Base-by-base conservation (phyloP, 2,797 vertebrate genomes). In the Vultur gryphus region DNA sequence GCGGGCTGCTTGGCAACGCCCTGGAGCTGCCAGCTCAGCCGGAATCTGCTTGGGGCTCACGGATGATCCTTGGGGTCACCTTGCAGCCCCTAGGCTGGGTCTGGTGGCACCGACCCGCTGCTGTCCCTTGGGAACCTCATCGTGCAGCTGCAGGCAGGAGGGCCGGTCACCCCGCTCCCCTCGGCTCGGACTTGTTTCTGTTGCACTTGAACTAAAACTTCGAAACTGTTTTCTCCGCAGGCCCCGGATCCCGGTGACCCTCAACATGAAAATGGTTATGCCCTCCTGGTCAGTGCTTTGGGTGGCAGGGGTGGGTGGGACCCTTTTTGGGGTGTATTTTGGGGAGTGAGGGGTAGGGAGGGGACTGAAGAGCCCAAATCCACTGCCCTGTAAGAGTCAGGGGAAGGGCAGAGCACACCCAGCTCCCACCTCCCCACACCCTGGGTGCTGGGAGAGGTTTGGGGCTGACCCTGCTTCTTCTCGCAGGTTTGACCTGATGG, bases 401-500 rank as follows among this genome's bases (percentile, higher is more conserved):
- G 62, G 51, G 65, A 69, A 80, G 37, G 65, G 72, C 62, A 54
- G 71, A 70, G 75, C 71, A 16, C 21, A 18, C 12, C n/a, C 77
- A 52, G 65, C 44, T 93, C 54, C 57, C 46, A 28, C 61, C 33
- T 76, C 16, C n/a, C 16, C 31, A 15, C 10, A 0, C 17, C 10
- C 4, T 0, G 29, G 3, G 5, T 41, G 17, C 29, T 89, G 54
- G 77, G 41, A 51, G 59, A 31, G 41, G 37, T n/a, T 48, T 10
- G 33, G 52, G 48, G 37, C 72, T 89, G 76, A 96, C 59, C 61
- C 51, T 95, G 54, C 97, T 85, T 43, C 13, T 95, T 89, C 88
- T 81, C 77, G 79, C 94, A 99, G 99, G 99, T 99, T 99, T 97
- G 99, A 99, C 95, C 98, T 99, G 95, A 99, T 99, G 98, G 99